Conservation (phyloP, 2,113 vertebrate genomes). For the Microtus ochrogaster region DNA sequence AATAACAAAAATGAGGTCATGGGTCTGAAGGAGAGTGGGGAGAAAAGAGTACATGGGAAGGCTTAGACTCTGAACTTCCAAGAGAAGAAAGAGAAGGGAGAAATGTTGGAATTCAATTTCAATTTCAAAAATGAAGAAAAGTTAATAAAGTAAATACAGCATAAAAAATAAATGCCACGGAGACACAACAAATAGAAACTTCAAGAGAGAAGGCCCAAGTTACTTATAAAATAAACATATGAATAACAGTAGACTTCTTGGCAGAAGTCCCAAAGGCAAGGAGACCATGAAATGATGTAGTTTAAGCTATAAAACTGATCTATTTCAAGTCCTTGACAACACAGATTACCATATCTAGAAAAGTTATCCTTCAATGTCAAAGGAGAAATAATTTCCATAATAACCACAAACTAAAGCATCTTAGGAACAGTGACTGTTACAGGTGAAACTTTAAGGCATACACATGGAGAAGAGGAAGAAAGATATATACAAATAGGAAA, state of each 20-base stretch:
- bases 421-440: background rate
- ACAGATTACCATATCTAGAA: background rate
- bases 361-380: background rate
- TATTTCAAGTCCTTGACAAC: background rate
- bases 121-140: background rate
- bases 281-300: background rate
- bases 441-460: background rate
- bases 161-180: background rate
- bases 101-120: background rate
- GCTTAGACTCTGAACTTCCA: background rate
- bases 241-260: background rate
- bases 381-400: background rate
- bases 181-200: background rate
- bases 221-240: background rate
- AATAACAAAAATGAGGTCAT: background rate
- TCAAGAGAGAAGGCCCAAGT: background rate
- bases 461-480: background rate
- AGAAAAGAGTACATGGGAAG: background rate
- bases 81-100: background rate
- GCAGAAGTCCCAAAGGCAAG: background rate
- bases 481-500: background rate
- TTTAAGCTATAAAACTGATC: background rate
- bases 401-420: background rate
- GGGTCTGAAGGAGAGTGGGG: background rate
- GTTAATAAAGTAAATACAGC: background rate